Base-by-base conservation (phyloP, 2,797 vertebrate species). In the Muraenolepis orangiensis region DNA sequence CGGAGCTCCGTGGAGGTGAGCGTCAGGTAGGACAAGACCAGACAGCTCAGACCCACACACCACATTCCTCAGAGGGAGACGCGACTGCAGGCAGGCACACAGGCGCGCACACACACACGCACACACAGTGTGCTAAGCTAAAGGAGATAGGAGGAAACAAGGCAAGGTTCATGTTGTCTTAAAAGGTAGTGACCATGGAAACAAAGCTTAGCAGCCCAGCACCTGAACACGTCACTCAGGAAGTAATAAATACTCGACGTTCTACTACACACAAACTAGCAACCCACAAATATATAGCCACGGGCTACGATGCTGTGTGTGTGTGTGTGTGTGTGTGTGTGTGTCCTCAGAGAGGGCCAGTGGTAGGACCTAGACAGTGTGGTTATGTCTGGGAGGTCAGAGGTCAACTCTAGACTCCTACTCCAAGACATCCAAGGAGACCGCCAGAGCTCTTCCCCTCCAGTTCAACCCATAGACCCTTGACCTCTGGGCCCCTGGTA, bases 11-110 rank as follows among this genome's bases (percentile, higher is more conserved):
- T 46, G 72, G 26, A 38, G 74, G 29, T 72, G 77, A 81, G 75
- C 69, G 34, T 78, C 81, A 86, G 72, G 74, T 69, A 77, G 71
- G 80, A 78, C 87, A 38, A 85, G 91, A 90, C 75, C 4, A 71
- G 86, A 89, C 91, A 89, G 74, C 64, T 69, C 36, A 40, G 64
- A 70, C 30, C 29, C 76, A 87, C 83, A 67, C n/a, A 23, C 29
- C 76, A 87, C 83, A 67, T 51, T 51, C 46, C 46, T n/a, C 61
- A 66, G 61, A 12, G 61, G 10, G 26, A 66, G 61, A 28, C 6
- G 13, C 6, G 82, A 78, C 85, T 78, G 81, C 83, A 78, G 87
- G 88, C 83, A 79, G 78, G 82, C 84, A 90, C 82, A 81, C 84
- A 83, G 1, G 80, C 78, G 83, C 83, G 81, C 89, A 84, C 76